Percentiles rank a stretch among this genome's conserved stretches.
Evolutionary conservation across 2,113 vertebrate genomes (phyloP).

Genomic region (Tenebrosternarchus preto): DNA sequence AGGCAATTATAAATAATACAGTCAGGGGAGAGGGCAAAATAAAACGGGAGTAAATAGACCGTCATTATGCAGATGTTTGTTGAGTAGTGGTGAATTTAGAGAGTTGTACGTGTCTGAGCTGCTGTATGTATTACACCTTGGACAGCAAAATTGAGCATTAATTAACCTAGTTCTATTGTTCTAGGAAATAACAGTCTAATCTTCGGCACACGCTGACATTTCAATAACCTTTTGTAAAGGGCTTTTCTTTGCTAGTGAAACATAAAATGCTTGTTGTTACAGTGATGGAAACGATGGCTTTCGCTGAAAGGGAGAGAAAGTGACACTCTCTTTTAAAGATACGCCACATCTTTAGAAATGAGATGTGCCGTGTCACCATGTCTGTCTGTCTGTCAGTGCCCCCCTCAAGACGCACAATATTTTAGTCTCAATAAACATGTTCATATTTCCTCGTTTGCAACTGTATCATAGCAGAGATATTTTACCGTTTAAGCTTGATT

Average conservation of each 20-base stretch:
- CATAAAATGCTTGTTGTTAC: neutral
- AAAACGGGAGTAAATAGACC: constrained; percentile 40
- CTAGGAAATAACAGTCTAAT: constrained; percentile 9
- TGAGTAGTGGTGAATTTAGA: constrained; percentile 10
- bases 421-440: neutral
- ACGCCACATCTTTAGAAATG: neutral
- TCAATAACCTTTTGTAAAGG: constrained; percentile 21
- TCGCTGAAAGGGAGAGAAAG: neutral
- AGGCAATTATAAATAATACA: constrained; percentile 71
- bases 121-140: neutral
- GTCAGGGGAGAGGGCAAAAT: constrained; percentile 16
- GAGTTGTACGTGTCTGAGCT: constrained; percentile 15
- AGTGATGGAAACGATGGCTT: constrained; percentile 3
- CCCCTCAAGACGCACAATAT: no score
- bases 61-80: constrained; percentile 31
- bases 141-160: constrained; percentile 5
- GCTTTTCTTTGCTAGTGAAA: neutral
- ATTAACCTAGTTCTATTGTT: constrained; percentile 45
- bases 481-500: constrained; percentile 43
- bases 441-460: constrained; percentile 4
- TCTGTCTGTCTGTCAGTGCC: constrained; percentile 29
- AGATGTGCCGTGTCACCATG: constrained; percentile 9
- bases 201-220: constrained; percentile 18
- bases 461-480: constrained; percentile 2
- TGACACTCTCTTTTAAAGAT: neutral